Evolutionary conservation across 2,888 invertebrate species (phyloP), one percentile per base, ranked within the genome.

Genomic region (Alloplasta piceator): DNA sequence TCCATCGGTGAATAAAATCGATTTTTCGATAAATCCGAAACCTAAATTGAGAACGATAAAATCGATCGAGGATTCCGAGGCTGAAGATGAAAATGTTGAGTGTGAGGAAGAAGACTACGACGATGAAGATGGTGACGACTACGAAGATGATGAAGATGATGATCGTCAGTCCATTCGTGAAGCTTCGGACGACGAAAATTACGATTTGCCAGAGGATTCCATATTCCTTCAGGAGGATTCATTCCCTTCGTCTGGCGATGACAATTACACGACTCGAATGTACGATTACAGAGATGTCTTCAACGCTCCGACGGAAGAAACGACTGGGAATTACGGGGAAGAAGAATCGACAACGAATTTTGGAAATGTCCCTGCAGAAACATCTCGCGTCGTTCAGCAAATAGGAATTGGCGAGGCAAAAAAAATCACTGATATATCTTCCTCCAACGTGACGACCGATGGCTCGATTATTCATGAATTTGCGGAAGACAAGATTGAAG

Each of bases 11-110:
- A 26, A 26, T 26, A 26, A 26, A 26, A 3, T 26, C 1, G 6
- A 48, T 9, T 67, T n/a, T 14, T 36, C n/a, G 0, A 50, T 60
- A 7, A 73, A 76, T 50, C 9, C 66, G 5, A 78, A 80, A 46
- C 77, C 82, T 9, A 77, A 70, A 43, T 41, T 67, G 12, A 72
- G 84, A 16, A 72, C 63, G 2, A 78, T 77, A 41, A 84, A 83
- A 36, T 84, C 83, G 5, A 52, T 84, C 38, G 74, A 39, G 7
- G 38, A 12, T 9, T 12, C 36, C 7, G 58, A 74, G 7, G 36
- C 9, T 6, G 26, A 26, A 26, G 58, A 61, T 6, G 66, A 71
- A 16, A 72, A 73, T 56, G 16, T 56, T 12, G 39, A 68, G 12
- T 50, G 50, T 58, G 10, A 72, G 3, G 63, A 74, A 0, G 67